These are phyloP conservation scores for Gadopsis bispinosus DNA, from an alignment of 2,797 vertebrate genomes.

Conservation along the genomic window DNA sequence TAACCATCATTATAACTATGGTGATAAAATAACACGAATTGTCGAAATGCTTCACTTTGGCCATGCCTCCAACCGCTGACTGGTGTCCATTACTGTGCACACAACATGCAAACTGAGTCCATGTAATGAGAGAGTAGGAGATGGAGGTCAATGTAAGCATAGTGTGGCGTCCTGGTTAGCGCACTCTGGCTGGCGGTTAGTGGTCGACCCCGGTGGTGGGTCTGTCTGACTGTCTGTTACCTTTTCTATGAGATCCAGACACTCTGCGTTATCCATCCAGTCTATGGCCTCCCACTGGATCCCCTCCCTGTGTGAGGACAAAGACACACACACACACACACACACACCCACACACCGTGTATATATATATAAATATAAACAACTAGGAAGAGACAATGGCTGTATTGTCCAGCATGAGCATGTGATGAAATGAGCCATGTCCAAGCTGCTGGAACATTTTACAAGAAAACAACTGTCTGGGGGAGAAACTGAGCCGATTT, in stretches of 20 bases:
- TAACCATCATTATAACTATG: constrained; percentile 43
- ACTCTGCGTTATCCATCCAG: constrained; percentile 97
- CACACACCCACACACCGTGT: constrained; percentile 18
- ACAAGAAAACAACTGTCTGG: constrained; percentile 80
- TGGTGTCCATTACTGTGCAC: constrained; percentile 73
- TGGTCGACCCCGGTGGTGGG: constrained; percentile 51
- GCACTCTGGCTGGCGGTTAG: constrained; percentile 64
- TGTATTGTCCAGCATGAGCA: constrained; percentile 78
- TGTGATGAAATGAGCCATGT: constrained; percentile 82
- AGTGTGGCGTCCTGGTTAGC: constrained; percentile 68
- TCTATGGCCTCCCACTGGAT: constrained; percentile 94
- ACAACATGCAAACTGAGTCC: constrained; percentile 72
- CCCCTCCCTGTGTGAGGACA: constrained; percentile 87
- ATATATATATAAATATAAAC: constrained; percentile 69
- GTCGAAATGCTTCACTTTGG: constrained; percentile 48
- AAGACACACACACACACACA: constrained; percentile 49
- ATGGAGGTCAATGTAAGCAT: constrained; percentile 67
- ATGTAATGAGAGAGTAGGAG: constrained; percentile 69
- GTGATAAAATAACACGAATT: constrained; percentile 65
- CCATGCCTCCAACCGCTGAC: constrained; percentile 51
- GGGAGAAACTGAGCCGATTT: constrained; percentile 65
- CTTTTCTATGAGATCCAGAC: constrained; percentile 94
- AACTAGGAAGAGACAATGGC: constrained; percentile 70
- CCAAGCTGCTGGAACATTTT: constrained; percentile 69
- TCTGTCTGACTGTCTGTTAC: constrained; percentile 71